Evolutionary conservation across 2,888 invertebrate species (phyloP), one percentile per base, ranked within the genome.

Genomic region (Tineola bisselliella): DNA sequence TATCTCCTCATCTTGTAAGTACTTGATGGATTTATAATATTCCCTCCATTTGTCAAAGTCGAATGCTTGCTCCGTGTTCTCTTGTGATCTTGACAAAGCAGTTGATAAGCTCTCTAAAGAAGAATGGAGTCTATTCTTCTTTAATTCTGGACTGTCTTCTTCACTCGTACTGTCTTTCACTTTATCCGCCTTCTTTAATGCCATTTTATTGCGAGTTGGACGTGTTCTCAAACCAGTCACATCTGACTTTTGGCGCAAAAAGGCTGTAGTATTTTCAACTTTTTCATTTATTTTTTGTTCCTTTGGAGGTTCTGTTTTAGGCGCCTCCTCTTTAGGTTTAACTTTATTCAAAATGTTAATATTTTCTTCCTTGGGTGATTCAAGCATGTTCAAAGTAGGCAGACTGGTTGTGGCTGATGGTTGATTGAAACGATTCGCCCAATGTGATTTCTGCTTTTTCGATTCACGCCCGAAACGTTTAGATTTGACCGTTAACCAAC

Each of bases 401-500:
- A 95, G 75, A 64, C 94, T 94, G 0, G 93, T 92, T 0, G 95
- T 94, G 0, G 94, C 93, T 1, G 93, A 94, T 0, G 95, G 94
- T 72, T 94, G 93, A 69, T 94, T 90, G 70, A 93, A 95, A 63
- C 95, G 89, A 64, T 92, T 92, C 0, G 91, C 87, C 92, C 92
- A 92, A 65, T 91, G 90, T 13, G 90, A 90, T 71, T 91, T 91
- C 59, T 91, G 88, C 65, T 87, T 88, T 69, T 86, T 79, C 12
- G 89, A 88, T 68, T 88, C 87, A 12, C 86, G 81, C 66, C 87
- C 89, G 52, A 89, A 77, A 25, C 94, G 87, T 44, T 92, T 89
- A 57, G 93, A 92, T 69, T 94, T 92, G 0, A 97, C 97, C 0
- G 94, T 97, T 64, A 96, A 89, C 97, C 97, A 97, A 0, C 97